These are phyloP conservation scores for Prosopocoilus inquinatus DNA, from an alignment of 2,888 invertebrate genomes.

Conservation along the genomic window DNA sequence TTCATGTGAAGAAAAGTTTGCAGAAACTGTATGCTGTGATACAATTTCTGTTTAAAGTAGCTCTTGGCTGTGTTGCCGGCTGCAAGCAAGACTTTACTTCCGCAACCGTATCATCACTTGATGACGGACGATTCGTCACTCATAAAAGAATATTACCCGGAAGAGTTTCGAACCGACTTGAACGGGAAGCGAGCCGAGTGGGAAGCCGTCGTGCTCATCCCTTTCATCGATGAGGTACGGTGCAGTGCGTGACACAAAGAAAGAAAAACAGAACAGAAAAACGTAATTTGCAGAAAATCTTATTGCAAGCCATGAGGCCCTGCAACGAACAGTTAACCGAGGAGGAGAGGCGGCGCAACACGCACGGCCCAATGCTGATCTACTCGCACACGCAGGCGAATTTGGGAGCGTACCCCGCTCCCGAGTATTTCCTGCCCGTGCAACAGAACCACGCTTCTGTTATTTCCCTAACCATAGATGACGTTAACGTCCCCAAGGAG, in stretches of 20 bases:
- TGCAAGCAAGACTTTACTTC: conserved; percentile 77
- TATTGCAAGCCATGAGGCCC: conserved; percentile 74
- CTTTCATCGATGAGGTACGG: conserved; percentile 82
- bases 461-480: conserved; percentile 54
- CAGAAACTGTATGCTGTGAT: not conserved
- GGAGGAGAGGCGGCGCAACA: conserved; percentile 74
- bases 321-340: conserved; percentile 63
- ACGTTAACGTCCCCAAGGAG: conserved; percentile 58
- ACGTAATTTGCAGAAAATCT: conserved; percentile 52
- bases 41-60: conserved; percentile 48
- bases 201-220: conserved; percentile 93
- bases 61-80: conserved; percentile 84
- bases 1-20: not conserved
- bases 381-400: conserved; percentile 65
- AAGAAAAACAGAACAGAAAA: not conserved
- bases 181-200: conserved; percentile 96
- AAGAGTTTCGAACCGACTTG: conserved; percentile 87
- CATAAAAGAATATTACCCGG: conserved; percentile 88
- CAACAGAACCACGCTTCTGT: conserved; percentile 59
- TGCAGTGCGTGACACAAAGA: not conserved
- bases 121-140: conserved; percentile 77
- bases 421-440: conserved; percentile 64
- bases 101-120: conserved; percentile 72
- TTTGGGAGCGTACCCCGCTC: conserved; percentile 59
- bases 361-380: conserved; percentile 82